These are phyloP conservation scores for Taurulus bubalis DNA, from an alignment of 2,113 vertebrate species.

Conservation along the genomic window DNA sequence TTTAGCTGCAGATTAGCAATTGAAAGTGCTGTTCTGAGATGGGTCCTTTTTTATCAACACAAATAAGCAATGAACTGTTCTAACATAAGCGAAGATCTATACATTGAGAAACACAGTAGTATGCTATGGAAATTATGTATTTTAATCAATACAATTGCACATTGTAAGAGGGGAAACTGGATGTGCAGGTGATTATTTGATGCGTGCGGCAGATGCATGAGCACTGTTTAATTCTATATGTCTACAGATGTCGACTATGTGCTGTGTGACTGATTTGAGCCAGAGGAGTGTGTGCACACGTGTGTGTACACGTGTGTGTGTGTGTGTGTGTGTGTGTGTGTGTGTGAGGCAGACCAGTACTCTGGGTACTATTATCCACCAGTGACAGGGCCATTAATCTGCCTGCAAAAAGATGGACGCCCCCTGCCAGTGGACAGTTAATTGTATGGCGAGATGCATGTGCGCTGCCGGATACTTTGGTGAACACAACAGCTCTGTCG, in stretches of 20 bases:
- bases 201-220: constrained; percentile 75
- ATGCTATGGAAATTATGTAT: background rate
- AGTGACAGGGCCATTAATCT: constrained; percentile 97
- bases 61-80: background rate
- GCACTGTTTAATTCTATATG: constrained; percentile 72
- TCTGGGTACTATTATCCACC: constrained; percentile 91
- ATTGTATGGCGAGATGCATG: constrained; percentile 97
- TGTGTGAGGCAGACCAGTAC: constrained; percentile 80
- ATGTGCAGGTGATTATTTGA: constrained; percentile 78
- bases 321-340: constrained; percentile 55
- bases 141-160: background rate
- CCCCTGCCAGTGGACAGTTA: constrained; percentile 93
- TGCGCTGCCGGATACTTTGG: constrained; percentile 89
- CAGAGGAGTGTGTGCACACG: constrained; percentile 9
- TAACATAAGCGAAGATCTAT: background rate
- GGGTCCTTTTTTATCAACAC: background rate
- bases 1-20: background rate
- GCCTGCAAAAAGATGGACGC: constrained; percentile 93
- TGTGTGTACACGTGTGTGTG: constrained; percentile 15
- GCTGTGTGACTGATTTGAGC: constrained; percentile 81
- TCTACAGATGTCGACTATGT: constrained; percentile 38
- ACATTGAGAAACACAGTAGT: background rate
- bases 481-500: constrained; percentile 84
- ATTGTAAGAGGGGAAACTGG: constrained; percentile 11
- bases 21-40: background rate